Percentiles rank a stretch among this genome's conserved stretches.
Evolutionary conservation across 2,113 vertebrate genomes (phyloP).

Genomic region (Oceanodroma tethys): DNA sequence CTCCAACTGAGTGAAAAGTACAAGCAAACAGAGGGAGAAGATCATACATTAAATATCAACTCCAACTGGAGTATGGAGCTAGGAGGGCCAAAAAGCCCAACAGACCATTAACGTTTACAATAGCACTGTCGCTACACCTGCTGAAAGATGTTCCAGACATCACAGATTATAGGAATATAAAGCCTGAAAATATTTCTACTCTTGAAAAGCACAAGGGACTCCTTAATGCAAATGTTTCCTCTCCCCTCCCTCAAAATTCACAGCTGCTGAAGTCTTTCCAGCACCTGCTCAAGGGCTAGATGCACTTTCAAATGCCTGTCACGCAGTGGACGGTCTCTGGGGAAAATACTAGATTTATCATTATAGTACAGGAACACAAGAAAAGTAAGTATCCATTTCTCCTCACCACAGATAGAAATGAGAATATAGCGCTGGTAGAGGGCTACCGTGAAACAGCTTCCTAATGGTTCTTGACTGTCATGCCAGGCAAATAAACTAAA

Average conservation of each 20-base stretch:
- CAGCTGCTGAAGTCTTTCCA: background rate
- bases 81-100: background rate
- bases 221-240: background rate
- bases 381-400: background rate
- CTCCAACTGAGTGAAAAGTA: background rate
- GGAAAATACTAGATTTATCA: background rate
- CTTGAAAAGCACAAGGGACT: background rate
- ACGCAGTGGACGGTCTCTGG: background rate
- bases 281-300: background rate
- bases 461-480: background rate
- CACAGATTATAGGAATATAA: background rate
- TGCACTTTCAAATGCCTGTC: conserved; percentile 6
- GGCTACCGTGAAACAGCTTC: background rate
- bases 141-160: background rate
- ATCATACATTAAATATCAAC: background rate
- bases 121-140: background rate
- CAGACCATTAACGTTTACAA: background rate
- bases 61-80: background rate
- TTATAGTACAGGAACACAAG: background rate
- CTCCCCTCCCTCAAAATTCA: background rate
- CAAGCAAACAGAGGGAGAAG: background rate
- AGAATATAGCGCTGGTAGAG: background rate
- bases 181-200: conserved; percentile 2
- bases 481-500: background rate
- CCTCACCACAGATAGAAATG: background rate